These are phyloP conservation scores for zebrafish (Danio rerio) DNA, from an alignment of 2,113 vertebrate genomes.

Conservation along the genomic window GRCz12tu NC_133176.1:41710501-41711000, in stretches of 20 bases:
- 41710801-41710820: neutral
- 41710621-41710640: neutral
- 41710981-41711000: too few relatives aligned
- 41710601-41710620: slow-evolving; percentile 5
- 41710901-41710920: neutral
- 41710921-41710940: neutral
- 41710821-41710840: neutral
- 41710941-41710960: neutral
- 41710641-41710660: neutral
- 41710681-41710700: neutral
- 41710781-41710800: neutral
- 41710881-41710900: neutral
- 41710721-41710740: slow-evolving; percentile 1
- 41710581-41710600: slow-evolving; percentile 2
- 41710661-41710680: neutral
- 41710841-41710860: neutral
- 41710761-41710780: too few relatives aligned
- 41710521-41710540: neutral
- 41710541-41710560: neutral
- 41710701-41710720: neutral
- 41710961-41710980: neutral
- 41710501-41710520: neutral
- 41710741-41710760: neutral
- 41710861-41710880: neutral
- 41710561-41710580: neutral